Evolutionary conservation across 2,888 invertebrate genomes (phyloP).

Genomic region (Oconnorella tubifera): DNA sequence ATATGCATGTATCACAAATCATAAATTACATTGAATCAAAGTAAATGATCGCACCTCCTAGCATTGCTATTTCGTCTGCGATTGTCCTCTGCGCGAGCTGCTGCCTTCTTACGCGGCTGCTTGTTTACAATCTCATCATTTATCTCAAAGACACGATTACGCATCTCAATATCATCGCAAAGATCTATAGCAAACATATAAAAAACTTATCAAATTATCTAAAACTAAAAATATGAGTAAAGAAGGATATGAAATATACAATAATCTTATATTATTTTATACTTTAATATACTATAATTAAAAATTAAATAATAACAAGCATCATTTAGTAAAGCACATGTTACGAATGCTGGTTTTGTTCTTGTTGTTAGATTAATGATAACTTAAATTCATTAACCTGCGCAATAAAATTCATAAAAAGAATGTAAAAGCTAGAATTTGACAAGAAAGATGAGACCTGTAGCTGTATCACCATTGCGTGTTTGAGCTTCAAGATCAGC

Average conservation of each 20-base stretch:
- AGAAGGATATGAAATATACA: too few relatives aligned
- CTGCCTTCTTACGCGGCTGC: background rate
- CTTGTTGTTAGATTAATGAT: too few relatives aligned
- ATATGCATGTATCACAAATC: too few relatives aligned
- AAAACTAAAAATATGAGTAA: background rate
- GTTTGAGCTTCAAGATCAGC: slow-evolving; percentile 96
- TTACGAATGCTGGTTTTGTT: too few relatives aligned
- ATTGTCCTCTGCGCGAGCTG: background rate
- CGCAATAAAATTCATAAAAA: too few relatives aligned
- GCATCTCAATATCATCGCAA: slow-evolving; percentile 90
- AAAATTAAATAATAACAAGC: too few relatives aligned
- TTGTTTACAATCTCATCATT: slow-evolving; percentile 77
- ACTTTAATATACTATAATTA: too few relatives aligned
- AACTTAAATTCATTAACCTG: too few relatives aligned
- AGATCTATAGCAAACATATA: slow-evolving; percentile 67
- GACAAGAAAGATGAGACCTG: too few relatives aligned
- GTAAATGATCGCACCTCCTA: background rate
- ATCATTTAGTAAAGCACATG: too few relatives aligned
- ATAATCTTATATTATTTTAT: background rate
- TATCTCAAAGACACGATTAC: slow-evolving; percentile 80
- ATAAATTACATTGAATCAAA: too few relatives aligned
- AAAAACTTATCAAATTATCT: background rate
- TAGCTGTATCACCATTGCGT: slow-evolving; percentile 92
- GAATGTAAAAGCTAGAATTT: too few relatives aligned
- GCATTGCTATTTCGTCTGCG: background rate